Evolutionary conservation across 1,140 invertebrate species (phyloP).

Genomic region (Hestina assimilis): DNA sequence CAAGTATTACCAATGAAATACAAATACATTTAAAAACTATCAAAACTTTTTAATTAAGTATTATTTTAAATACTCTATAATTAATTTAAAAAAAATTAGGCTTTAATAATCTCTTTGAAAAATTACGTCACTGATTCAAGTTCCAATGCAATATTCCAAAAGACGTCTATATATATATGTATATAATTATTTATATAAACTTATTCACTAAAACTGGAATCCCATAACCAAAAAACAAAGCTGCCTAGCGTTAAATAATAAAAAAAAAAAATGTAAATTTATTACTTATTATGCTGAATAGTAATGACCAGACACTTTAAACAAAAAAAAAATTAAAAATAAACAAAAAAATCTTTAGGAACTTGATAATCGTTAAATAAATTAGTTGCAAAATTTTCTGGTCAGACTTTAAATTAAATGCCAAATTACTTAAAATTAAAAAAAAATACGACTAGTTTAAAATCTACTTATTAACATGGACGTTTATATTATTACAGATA

Average conservation of each 20-base stretch:
- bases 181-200: no score
- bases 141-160: no score
- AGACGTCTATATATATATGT: no score
- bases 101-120: no score
- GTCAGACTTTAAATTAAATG: conserved; percentile 28
- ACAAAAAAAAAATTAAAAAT: not conserved
- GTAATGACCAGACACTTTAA: conserved; percentile 6
- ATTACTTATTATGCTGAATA: not conserved
- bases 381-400: conserved; percentile 7
- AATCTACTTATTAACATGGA: conserved; percentile 15
- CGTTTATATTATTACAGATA: conserved; percentile 15
- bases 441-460: conserved; percentile 29
- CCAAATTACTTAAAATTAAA: conserved; percentile 13
- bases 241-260: not conserved
- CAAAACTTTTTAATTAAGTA: no score
- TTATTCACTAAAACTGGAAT: conserved; percentile 5
- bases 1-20: no score
- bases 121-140: no score
- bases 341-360: conserved; percentile 13
- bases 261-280: not conserved
- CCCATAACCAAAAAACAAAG: conserved; percentile 11
- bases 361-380: not conserved
- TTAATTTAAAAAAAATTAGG: no score
- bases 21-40: no score
- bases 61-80: no score